A percentile compares a stretch with the other conserved stretches of the same genome.
Conservation (phyloP, 2,797 vertebrate genomes). For the Scolopax rusticola region DNA sequence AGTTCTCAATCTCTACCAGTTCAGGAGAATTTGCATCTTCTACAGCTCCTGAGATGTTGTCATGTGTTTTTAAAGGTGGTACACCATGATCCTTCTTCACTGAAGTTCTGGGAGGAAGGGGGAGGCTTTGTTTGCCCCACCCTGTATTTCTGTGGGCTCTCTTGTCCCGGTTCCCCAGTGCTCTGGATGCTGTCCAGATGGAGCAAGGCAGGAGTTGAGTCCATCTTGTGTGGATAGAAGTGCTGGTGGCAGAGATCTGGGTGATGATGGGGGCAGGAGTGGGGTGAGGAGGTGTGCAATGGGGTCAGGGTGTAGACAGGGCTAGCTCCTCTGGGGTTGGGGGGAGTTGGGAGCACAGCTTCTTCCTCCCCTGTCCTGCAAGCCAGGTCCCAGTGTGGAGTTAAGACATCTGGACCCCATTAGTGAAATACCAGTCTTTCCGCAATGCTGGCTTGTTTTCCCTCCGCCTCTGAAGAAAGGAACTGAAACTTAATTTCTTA, state of each 20-base stretch:
- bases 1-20: not conserved
- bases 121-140: slow-evolving; percentile 2
- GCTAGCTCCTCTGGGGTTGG: not conserved
- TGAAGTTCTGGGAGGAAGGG: not conserved
- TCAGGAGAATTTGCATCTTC: not conserved
- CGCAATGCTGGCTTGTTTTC: slow-evolving; percentile 50
- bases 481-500: slow-evolving; percentile 56
- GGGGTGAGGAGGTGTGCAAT: not conserved
- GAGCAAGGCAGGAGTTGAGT: not conserved
- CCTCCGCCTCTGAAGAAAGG: slow-evolving; percentile 47
- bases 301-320: not conserved
- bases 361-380: not conserved
- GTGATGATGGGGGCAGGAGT: not conserved
- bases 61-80: not conserved
- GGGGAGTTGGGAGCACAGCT: not conserved
- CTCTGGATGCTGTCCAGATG: slow-evolving; percentile 27
- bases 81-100: not conserved
- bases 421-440: slow-evolving; percentile 72
- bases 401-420: slow-evolving; percentile 74
- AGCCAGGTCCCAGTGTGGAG: not conserved
- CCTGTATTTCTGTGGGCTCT: not conserved
- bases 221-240: not conserved
- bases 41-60: not conserved
- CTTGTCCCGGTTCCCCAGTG: slow-evolving; percentile 14
- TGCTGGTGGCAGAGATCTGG: not conserved